Percentiles rank a stretch among this genome's conserved stretches.
phyloP scores from a whole-genome alignment of 1,140 invertebrate species.

The Nilaparvata lugens region DNA sequence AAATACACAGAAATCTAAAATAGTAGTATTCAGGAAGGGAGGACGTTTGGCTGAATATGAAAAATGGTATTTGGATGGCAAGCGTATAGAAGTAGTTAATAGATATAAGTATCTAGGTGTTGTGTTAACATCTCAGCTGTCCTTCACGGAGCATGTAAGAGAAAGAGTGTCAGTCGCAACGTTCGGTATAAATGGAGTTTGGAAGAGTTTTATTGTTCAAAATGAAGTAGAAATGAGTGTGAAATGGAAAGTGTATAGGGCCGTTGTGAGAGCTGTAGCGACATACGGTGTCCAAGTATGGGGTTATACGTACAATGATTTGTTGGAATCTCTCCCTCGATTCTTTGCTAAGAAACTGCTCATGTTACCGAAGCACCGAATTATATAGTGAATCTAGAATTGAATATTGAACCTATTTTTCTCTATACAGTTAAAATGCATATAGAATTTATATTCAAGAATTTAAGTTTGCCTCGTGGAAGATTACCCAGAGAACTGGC shows the following conservation, averaged over 20 bases:
- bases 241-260: conserved; percentile 23
- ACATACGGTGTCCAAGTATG: too few relatives aligned
- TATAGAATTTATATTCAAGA: too few relatives aligned
- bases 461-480: too few relatives aligned
- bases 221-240: background rate
- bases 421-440: too few relatives aligned
- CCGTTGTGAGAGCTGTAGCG: too few relatives aligned
- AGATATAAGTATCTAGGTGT: conserved; percentile 13
- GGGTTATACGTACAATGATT: too few relatives aligned
- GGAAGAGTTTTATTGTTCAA: background rate
- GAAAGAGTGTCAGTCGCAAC: background rate
- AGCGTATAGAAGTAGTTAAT: background rate
- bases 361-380: too few relatives aligned
- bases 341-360: too few relatives aligned
- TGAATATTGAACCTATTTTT: too few relatives aligned
- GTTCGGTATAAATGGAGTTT: background rate
- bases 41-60: background rate
- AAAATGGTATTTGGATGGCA: background rate
- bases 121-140: background rate
- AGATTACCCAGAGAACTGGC: too few relatives aligned
- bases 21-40: background rate
- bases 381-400: too few relatives aligned
- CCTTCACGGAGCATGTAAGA: background rate
- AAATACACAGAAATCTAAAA: background rate
- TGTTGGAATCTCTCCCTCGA: too few relatives aligned